Conservation (phyloP, 1,140 invertebrate genomes). For the Gonioctena quinquepunctata region DNA sequence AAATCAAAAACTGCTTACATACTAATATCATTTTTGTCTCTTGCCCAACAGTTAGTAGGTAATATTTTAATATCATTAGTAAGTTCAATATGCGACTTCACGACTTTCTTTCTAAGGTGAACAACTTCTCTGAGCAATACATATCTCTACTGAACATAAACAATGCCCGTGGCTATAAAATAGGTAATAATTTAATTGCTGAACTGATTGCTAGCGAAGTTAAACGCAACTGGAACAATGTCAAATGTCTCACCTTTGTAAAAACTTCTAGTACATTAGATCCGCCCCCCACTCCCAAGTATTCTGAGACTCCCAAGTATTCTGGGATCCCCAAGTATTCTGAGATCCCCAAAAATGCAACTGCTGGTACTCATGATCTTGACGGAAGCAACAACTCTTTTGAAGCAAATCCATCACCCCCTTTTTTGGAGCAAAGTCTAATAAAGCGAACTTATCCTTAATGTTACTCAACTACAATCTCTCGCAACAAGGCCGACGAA, state of each 20-base stretch:
- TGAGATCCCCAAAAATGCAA: background rate
- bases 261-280: background rate
- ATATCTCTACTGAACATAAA: background rate
- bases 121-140: background rate
- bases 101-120: background rate
- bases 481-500: background rate
- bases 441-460: background rate
- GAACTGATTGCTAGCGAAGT: background rate
- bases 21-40: background rate
- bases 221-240: background rate
- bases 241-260: background rate
- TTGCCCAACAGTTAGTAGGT: background rate
- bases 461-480: conserved; percentile 4
- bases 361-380: background rate
- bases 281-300: background rate
- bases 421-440: background rate
- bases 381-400: background rate
- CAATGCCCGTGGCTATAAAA: background rate
- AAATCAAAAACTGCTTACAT: background rate
- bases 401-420: background rate
- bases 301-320: too few relatives aligned
- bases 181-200: background rate
- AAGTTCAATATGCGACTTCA: background rate
- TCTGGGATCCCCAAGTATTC: too few relatives aligned
- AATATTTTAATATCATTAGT: background rate